phyloP scores from a whole-genome alignment of 2,113 vertebrate genomes.

The Elgaria multicarinata region DNA sequence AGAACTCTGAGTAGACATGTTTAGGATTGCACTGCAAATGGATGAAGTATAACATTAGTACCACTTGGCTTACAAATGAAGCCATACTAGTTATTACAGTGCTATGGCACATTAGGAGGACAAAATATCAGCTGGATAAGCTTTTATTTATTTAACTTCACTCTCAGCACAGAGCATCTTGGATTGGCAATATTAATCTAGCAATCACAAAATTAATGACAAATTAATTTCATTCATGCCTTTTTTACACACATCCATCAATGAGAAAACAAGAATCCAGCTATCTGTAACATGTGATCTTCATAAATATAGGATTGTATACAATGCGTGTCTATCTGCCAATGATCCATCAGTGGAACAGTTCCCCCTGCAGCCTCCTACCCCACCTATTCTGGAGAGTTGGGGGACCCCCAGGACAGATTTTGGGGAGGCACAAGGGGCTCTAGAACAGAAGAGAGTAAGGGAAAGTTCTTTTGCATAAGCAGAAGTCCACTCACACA shows the following conservation, averaged over 20 bases:
- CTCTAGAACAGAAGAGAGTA: not conserved
- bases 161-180: not conserved
- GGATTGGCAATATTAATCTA: constrained; percentile 15
- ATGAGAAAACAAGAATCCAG: not conserved
- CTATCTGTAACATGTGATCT: not conserved
- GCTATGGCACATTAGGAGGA: not conserved
- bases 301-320: not conserved
- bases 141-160: not conserved
- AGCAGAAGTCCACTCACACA: not conserved
- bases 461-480: not conserved
- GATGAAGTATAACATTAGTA: not conserved
- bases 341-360: not conserved
- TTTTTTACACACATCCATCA: not conserved
- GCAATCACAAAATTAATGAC: not conserved
- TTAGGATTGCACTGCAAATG: not conserved
- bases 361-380: not conserved
- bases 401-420: not conserved
- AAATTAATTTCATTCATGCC: constrained; percentile 3
- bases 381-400: not conserved
- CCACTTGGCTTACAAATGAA: not conserved
- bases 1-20: not conserved
- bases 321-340: not conserved
- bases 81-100: not conserved
- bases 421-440: not conserved
- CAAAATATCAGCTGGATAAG: not conserved